Evolutionary conservation across 2,888 invertebrate species (phyloP).

Genomic region (Coenonympha glycerion): DNA sequence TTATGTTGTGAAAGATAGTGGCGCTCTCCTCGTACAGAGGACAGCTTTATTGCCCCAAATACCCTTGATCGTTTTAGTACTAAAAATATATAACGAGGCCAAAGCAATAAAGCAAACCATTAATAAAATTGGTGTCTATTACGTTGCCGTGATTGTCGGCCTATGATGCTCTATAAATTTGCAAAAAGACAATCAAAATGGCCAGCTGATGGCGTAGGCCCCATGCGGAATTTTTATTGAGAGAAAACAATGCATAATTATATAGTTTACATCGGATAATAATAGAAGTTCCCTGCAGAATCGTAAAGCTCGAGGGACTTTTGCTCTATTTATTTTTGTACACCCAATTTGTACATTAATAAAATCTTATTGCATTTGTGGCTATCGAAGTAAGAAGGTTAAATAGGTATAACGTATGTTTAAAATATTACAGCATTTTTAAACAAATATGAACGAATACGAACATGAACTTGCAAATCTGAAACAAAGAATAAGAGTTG

Average conservation of each 20-base stretch:
- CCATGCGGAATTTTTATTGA: conserved; percentile 32
- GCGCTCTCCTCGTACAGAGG: too few relatives aligned
- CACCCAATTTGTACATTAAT: conserved; percentile 53
- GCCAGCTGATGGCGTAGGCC: neutral
- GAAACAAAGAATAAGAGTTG: too few relatives aligned
- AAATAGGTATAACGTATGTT: too few relatives aligned
- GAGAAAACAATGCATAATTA: conserved; percentile 38
- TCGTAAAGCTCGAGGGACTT: conserved; percentile 27
- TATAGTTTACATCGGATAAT: conserved; percentile 31
- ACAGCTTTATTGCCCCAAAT: neutral
- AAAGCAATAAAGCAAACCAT: conserved; percentile 4
- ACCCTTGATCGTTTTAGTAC: neutral
- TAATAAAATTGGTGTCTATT: conserved; percentile 7
- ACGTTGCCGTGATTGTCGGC: conserved; percentile 6
- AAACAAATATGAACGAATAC: too few relatives aligned
- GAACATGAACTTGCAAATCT: too few relatives aligned
- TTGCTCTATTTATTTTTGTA: conserved; percentile 12
- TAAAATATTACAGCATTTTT: too few relatives aligned
- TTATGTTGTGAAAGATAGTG: too few relatives aligned
- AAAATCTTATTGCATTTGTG: conserved; percentile 25
- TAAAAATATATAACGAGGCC: conserved; percentile 2
- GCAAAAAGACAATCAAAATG: conserved; percentile 34
- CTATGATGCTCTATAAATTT: conserved; percentile 47
- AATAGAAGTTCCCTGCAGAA: conserved; percentile 28
- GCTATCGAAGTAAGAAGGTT: neutral